A percentile compares a stretch with the other conserved stretches of the same genome.
Evolutionary conservation across 2,888 invertebrate genomes (phyloP).

Genomic region (Tiliacea citrago): DNA sequence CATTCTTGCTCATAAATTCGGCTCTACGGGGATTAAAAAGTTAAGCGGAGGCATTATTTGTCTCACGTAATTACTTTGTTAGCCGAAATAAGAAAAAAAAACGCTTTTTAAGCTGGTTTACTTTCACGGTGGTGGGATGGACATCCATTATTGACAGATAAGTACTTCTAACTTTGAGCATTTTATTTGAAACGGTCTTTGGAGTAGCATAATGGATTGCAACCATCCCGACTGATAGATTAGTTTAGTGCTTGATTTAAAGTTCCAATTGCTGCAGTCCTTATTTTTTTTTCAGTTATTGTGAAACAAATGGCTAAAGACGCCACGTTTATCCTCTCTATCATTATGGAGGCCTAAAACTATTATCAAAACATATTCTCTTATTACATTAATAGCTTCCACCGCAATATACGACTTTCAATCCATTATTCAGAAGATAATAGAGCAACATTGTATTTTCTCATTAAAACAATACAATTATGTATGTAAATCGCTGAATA

Average conservation of each 20-base stretch:
- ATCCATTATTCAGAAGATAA: constrained; percentile 49
- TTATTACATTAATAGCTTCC: constrained; percentile 23
- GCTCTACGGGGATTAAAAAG: constrained; percentile 70
- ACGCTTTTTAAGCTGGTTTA: constrained; percentile 62
- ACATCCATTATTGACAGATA: constrained; percentile 64
- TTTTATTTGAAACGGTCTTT: constrained; percentile 39
- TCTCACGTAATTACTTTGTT: constrained; percentile 71
- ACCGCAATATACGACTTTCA: constrained; percentile 32
- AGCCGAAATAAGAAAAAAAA: constrained; percentile 63
- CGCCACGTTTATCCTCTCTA: neutral
- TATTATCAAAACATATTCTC: constrained; percentile 20
- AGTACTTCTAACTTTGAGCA: constrained; percentile 43
- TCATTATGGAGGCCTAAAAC: neutral
- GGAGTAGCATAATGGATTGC: constrained; percentile 33
- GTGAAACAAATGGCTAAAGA: neutral
- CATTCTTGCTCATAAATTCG: constrained; percentile 71
- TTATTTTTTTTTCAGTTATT: constrained; percentile 12
- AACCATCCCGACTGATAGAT: constrained; percentile 37
- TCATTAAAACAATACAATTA: constrained; percentile 74
- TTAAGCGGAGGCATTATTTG: constrained; percentile 70
- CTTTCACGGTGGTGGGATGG: constrained; percentile 57
- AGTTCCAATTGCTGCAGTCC: constrained; percentile 13
- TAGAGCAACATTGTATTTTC: constrained; percentile 62
- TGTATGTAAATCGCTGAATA: constrained; percentile 79
- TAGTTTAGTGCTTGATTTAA: constrained; percentile 18